A percentile compares a stretch with the other conserved stretches of the same genome.
These are phyloP conservation scores for Tamandua tetradactyla DNA, from an alignment of 2,797 vertebrate species.

Conservation along the genomic window DNA sequence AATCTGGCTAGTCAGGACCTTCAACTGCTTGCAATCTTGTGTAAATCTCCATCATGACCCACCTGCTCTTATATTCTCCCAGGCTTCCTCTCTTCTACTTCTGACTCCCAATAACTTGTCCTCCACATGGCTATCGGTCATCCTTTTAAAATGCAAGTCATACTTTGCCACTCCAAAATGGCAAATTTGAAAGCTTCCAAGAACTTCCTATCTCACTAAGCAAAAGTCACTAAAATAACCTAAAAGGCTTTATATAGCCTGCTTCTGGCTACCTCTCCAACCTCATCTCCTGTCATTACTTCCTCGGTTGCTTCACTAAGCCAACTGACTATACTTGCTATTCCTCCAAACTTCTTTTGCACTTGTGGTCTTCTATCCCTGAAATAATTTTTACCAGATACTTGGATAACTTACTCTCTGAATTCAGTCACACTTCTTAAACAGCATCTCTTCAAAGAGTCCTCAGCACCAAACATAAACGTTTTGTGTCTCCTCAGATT, in stretches of 20 bases:
- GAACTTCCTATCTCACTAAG: background rate
- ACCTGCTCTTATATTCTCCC: too few species aligned
- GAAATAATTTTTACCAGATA: background rate
- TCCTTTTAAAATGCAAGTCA: background rate
- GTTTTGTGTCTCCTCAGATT: background rate
- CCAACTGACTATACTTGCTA: background rate
- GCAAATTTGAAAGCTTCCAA: background rate
- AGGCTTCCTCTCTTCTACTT: background rate
- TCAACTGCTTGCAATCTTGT: background rate
- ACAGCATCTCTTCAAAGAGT: background rate
- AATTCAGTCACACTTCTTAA: background rate
- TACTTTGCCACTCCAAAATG: background rate
- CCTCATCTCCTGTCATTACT: background rate
- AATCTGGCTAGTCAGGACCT: background rate
- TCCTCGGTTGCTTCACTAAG: background rate
- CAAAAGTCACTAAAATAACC: background rate
- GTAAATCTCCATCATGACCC: background rate
- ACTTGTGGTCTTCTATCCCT: background rate
- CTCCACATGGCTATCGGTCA: background rate
- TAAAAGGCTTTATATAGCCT: background rate
- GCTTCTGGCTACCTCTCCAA: background rate
- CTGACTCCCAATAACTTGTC: background rate
- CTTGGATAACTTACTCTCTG: background rate
- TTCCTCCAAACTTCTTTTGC: background rate
- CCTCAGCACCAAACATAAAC: background rate